A percentile compares a stretch with the other conserved stretches of the same genome.
Conservation (phyloP, 2,888 invertebrate genomes). For the Disparrhopalites patrizii region DNA sequence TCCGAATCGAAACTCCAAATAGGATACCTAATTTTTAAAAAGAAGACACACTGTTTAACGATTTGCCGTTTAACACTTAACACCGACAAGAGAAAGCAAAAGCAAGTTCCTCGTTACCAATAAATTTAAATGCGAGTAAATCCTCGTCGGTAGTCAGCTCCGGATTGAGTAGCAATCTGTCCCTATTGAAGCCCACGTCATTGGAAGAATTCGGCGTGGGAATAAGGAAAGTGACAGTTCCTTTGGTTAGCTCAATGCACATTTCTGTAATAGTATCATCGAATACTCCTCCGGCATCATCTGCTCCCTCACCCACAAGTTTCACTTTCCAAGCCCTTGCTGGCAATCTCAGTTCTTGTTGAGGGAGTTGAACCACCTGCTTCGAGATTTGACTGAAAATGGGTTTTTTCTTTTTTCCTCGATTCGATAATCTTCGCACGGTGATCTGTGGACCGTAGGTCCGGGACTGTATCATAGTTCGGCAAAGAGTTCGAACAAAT, state of each 20-base stretch:
- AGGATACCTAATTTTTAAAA: slow-evolving; percentile 58
- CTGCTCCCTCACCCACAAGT: slow-evolving; percentile 63
- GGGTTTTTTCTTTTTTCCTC: slow-evolving; percentile 59
- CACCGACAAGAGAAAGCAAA: no score
- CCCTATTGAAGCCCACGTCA: slow-evolving; percentile 62
- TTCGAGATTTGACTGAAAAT: slow-evolving; percentile 62
- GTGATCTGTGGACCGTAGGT: slow-evolving; percentile 65
- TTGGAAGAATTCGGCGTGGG: slow-evolving; percentile 62
- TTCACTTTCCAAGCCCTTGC: slow-evolving; percentile 66
- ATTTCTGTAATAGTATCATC: slow-evolving; percentile 67
- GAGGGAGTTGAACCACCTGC: slow-evolving; percentile 60
- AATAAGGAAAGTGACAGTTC: slow-evolving; percentile 59
- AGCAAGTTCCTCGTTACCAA: no score
- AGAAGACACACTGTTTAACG: no score
- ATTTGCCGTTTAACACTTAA: no score
- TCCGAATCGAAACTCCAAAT: slow-evolving; percentile 63
- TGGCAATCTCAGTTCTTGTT: slow-evolving; percentile 60
- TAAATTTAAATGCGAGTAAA: slow-evolving; percentile 60
- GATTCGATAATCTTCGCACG: slow-evolving; percentile 59
- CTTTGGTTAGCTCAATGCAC: slow-evolving; percentile 62
- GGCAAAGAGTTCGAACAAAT: slow-evolving; percentile 61
- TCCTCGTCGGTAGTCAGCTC: slow-evolving; percentile 57
- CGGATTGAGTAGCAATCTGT: slow-evolving; percentile 62
- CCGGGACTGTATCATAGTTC: slow-evolving; percentile 64
- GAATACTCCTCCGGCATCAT: slow-evolving; percentile 66